Percentiles rank a stretch among this genome's conserved stretches.
Evolutionary conservation across 37 sponge, comb jelly and placozoan species (phyloP).

Genomic region (Aplysina aerophoba): DNA sequence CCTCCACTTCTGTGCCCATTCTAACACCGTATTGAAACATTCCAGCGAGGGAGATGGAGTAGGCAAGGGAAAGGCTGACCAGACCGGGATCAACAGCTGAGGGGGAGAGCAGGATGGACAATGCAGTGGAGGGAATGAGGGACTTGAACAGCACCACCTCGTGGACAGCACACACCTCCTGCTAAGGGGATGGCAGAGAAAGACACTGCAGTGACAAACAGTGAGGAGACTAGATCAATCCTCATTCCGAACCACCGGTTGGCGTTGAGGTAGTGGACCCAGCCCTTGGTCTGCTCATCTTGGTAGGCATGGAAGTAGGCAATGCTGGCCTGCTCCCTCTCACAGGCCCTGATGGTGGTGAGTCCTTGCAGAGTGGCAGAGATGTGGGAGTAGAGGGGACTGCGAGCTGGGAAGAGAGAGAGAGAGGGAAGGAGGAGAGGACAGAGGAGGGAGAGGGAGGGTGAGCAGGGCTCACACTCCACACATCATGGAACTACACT

Average conservation of each 20-base stretch:
- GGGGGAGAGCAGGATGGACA: too few relatives aligned
- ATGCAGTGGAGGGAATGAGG: not conserved
- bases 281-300: constrained; percentile 66
- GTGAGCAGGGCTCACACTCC: too few relatives aligned
- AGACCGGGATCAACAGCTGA: constrained; percentile 53
- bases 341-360: constrained; percentile 70
- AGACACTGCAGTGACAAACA: constrained; percentile 59
- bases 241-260: constrained; percentile 79
- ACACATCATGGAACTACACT: too few relatives aligned
- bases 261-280: constrained; percentile 64
- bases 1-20: constrained; percentile 85
- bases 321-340: constrained; percentile 19
- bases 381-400: constrained; percentile 87
- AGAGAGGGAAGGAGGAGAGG: not conserved
- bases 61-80: constrained; percentile 75
- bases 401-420: constrained; percentile 62
- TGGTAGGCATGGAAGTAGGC: constrained; percentile 55
- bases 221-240: constrained; percentile 59
- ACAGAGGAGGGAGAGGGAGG: not conserved
- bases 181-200: constrained; percentile 55
- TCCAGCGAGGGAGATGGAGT: constrained; percentile 68
- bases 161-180: constrained; percentile 19
- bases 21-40: constrained; percentile 80
- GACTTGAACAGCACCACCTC: not conserved
- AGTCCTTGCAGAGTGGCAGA: constrained; percentile 80